phyloP scores from a whole-genome alignment of 2,797 vertebrate species.

The Calcarius lapponicus region DNA sequence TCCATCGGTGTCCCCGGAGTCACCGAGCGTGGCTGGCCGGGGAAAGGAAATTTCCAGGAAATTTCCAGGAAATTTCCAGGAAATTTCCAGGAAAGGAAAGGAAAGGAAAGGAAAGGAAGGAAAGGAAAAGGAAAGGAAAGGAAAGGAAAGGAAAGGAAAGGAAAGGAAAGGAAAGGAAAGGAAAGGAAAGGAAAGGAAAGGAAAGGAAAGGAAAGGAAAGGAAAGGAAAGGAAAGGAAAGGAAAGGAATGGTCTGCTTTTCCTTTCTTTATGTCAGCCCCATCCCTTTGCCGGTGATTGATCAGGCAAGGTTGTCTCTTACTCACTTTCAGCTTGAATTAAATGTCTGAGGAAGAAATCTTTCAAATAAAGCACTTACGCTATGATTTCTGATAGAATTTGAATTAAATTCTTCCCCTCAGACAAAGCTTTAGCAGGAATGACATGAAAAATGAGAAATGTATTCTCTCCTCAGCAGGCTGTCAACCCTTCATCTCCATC shows the following conservation, averaged over 20 bases:
- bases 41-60: no score
- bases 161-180: no score
- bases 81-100: no score
- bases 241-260: not conserved
- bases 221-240: no score
- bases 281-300: not conserved
- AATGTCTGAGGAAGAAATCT: not conserved
- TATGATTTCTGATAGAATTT: not conserved
- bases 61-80: no score
- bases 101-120: no score
- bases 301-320: not conserved
- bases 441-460: not conserved
- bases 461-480: slow-evolving; percentile 25
- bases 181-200: no score
- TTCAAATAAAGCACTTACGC: not conserved
- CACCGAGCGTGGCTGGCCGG: not conserved
- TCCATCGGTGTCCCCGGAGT: not conserved
- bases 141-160: no score
- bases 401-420: not conserved
- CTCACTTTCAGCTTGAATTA: not conserved
- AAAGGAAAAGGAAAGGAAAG: no score
- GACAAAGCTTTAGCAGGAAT: slow-evolving; percentile 10
- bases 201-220: no score
- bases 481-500: slow-evolving; percentile 7
- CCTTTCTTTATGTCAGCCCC: not conserved